These are phyloP conservation scores for Cyanoderma ruficeps DNA, from an alignment of 2,113 vertebrate species.

Conservation along the genomic window DNA sequence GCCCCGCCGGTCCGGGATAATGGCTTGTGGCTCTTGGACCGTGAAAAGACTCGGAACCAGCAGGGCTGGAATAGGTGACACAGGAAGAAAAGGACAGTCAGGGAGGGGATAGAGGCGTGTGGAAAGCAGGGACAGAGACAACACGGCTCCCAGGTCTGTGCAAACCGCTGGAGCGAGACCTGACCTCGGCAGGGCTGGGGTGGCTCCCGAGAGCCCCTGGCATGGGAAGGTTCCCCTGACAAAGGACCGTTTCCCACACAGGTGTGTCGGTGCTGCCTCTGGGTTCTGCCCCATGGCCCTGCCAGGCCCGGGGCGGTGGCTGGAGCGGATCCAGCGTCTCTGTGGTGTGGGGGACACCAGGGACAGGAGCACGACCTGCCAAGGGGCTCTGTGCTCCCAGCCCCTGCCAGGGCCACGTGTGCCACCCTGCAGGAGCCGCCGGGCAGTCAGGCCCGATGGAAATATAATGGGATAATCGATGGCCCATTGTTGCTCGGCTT, in stretches of 20 bases:
- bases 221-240: too few species aligned
- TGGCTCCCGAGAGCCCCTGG: rapidly evolving
- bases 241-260: rapidly evolving
- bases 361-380: background rate
- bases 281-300: rapidly evolving
- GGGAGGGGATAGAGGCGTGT: background rate
- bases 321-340: rapidly evolving
- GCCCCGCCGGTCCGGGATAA: slow-evolving; percentile 51
- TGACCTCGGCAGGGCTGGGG: background rate
- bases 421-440: background rate
- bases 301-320: rapidly evolving
- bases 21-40: slow-evolving; percentile 24
- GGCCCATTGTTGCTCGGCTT: slow-evolving; percentile 55
- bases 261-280: rapidly evolving
- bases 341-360: rapidly evolving
- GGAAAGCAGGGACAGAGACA: background rate
- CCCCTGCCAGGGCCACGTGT: background rate
- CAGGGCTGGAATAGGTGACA: slow-evolving; percentile 37
- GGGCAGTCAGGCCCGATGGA: slow-evolving; percentile 4
- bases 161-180: background rate
- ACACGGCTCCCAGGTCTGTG: rapidly evolving
- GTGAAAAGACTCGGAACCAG: slow-evolving; percentile 31
- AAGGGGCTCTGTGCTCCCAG: background rate
- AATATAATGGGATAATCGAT: slow-evolving; percentile 59
- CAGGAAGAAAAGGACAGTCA: background rate